These are phyloP conservation scores for Ophthalmolycus amberensis DNA, from an alignment of 2,113 vertebrate species.

Conservation along the genomic window DNA sequence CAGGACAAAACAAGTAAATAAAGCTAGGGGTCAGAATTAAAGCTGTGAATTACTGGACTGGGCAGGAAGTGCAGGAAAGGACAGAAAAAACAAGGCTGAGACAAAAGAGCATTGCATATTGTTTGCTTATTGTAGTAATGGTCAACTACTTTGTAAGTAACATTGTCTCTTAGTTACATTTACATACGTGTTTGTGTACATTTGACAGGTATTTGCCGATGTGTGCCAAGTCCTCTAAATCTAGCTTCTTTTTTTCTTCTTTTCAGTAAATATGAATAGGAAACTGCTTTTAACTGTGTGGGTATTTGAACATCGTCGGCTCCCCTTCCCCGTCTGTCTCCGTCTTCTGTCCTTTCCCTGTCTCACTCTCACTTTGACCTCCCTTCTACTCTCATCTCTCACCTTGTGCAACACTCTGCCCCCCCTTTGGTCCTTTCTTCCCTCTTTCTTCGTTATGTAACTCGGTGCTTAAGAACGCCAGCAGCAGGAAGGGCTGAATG, in stretches of 20 bases:
- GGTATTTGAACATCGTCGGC: background rate
- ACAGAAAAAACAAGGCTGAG: background rate
- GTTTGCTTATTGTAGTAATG: background rate
- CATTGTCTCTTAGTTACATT: background rate
- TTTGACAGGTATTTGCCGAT: background rate
- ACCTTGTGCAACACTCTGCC: conserved; percentile 43
- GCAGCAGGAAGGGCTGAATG: conserved; percentile 50
- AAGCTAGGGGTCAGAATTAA: conserved; percentile 3
- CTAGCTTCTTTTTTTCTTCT: background rate
- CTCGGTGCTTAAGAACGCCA: conserved; percentile 58
- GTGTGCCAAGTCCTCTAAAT: background rate
- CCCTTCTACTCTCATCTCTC: conserved; percentile 35
- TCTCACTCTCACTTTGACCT: conserved; percentile 16
- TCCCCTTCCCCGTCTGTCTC: background rate
- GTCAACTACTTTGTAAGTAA: background rate
- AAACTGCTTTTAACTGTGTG: conserved; percentile 3
- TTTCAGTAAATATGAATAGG: conserved; percentile 7
- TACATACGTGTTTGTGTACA: background rate
- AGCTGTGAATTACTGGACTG: background rate
- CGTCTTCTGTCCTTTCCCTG: background rate
- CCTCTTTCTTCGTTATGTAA: conserved; percentile 56
- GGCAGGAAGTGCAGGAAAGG: background rate
- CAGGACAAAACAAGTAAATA: conserved; percentile 19
- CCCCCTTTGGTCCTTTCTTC: conserved; percentile 35
- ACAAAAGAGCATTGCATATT: background rate